Evolutionary conservation across 2,888 invertebrate species (phyloP), one percentile per base, ranked within the genome.

Genomic region (Epinotia bilunana): DNA sequence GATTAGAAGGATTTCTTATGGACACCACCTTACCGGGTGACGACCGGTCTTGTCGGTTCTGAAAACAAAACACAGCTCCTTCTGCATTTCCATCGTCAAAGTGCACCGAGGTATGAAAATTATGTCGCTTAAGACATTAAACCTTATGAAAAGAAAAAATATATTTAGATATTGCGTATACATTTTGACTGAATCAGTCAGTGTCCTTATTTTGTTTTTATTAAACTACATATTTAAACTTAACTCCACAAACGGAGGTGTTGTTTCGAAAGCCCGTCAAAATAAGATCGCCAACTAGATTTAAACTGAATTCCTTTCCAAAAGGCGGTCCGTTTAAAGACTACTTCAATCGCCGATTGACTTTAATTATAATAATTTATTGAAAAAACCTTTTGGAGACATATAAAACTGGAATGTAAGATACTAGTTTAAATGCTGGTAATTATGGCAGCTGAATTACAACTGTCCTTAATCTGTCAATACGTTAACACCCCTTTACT

Each of bases 361-460:
- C 46, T 58, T 74, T 70, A 74, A 69, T 70, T 70, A 69, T 64
- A 58, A 16, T 70, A 74, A 74, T 70, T 74, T 74, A 74, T 74
- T 64, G 63, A 58, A n/a, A 74, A 74, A 74, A 57, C 74, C 69
- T 64, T 74, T 62, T 23, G 53, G 28, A 65, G 20, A 58, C 55
- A 63, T 63, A 69, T 16, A 74, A 67, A 74, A 58, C 49, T 69
- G 74, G 69, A 64, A 70, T 70, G 53, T 28, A 68, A 68, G n/a
- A 43, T 46, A 69, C 58, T 49, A 58, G 65, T 72, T 58, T 74
- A 74, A 70, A 70, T 74, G 74, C 64, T 57, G 46, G 63, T 70
- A 58, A 74, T 74, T 74, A 74, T 57, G 18, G 13, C 20, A 13
- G 9, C 28, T 58, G 63, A 74, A 62, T 55, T 62, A 68, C 57